Base-by-base conservation (phyloP, 2,797 vertebrate genomes). In the Uromys caudimaculatus region DNA sequence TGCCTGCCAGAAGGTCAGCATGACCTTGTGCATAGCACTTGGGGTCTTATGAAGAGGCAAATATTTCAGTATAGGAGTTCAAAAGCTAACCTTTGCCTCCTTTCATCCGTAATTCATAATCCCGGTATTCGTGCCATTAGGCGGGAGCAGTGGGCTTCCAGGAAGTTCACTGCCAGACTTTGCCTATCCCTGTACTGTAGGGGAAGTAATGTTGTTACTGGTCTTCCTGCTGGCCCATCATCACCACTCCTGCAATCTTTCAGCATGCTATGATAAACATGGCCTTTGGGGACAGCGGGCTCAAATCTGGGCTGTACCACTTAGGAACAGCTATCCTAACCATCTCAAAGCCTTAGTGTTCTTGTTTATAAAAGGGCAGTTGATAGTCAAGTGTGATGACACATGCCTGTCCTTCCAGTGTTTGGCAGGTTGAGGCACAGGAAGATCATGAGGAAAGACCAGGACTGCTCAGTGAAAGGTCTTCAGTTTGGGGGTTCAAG, bases 341-440 rank as follows among this genome's bases (percentile, higher is more conserved):
- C 47, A 82, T 64, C 29, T 16, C 52, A 60, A 38, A 93, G 21
- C 32, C 76, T 95, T 94, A 44, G n/a, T 96, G 81, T 95, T 79
- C 89, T 92, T 12, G n/a, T 54, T 92, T 90, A 73, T 41, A 93
- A 73, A 67, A 93, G 76, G 71, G 64, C 76, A 83, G 8, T 16
- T 71, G 76, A 86, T 38, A 69, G 62, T 86, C 47, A n/a, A n/a
- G 44, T 83, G 56, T 41, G 35, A 35, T 54, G 67, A 38, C n/a
- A 56, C 8, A 1, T 73, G n/a, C 11, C 24, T 87, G 9, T 56
- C 52, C 54, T 41, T n/a, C 69, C 14, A 56, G 85, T 71, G 52
- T 71, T 71, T 71, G 84, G 21, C 50, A 87, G 14, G 50, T 24
- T 71, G 50, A 54, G 23, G 52, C 67, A 88, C 67, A 88, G 47